phyloP scores from a whole-genome alignment of 2,797 vertebrate species.

The Graptemys geographica region DNA sequence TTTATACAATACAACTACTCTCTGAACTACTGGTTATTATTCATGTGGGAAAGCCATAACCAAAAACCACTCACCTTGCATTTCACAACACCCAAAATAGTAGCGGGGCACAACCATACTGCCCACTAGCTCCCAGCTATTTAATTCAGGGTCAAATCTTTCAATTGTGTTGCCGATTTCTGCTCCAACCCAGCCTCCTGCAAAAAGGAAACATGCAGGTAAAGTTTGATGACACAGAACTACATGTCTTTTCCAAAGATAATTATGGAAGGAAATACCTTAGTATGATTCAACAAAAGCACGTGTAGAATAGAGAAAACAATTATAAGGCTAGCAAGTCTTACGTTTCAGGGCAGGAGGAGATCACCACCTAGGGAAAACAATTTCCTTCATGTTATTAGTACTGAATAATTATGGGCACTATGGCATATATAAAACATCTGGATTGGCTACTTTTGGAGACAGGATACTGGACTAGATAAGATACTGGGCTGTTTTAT shows the following conservation, averaged over 20 bases:
- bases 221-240: not conserved
- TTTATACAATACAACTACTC: not conserved
- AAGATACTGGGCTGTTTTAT: not conserved
- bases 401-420: not conserved
- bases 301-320: not conserved
- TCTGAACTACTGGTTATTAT: not conserved
- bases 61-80: slow-evolving; percentile 86
- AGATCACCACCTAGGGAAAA: not conserved
- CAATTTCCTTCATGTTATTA: not conserved
- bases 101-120: slow-evolving; percentile 94
- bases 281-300: not conserved
- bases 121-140: slow-evolving; percentile 95
- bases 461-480: not conserved
- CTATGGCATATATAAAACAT: not conserved
- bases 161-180: slow-evolving; percentile 98
- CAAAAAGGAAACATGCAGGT: slow-evolving; percentile 41
- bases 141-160: slow-evolving; percentile 95
- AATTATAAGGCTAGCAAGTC: not conserved
- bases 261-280: not conserved
- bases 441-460: not conserved
- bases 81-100: slow-evolving; percentile 97
- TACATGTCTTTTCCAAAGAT: not conserved
- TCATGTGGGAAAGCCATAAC: not conserved
- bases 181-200: slow-evolving; percentile 96
- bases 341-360: not conserved